phyloP scores from a whole-genome alignment of 1,140 invertebrate genomes.

The Lethrus apterus region DNA sequence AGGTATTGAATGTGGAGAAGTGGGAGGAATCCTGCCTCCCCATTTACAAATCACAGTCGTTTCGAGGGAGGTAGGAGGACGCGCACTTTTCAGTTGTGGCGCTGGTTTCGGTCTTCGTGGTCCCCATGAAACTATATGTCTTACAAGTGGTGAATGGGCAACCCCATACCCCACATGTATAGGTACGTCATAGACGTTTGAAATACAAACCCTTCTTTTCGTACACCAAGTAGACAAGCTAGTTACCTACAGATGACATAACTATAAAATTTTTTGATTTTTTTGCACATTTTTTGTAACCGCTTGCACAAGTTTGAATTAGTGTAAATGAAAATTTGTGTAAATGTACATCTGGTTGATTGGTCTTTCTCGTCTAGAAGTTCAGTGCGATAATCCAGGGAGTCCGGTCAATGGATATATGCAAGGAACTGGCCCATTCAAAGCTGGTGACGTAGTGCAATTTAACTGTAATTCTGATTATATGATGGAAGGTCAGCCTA shows the following conservation, averaged over 20 bases:
- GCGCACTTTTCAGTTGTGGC: constrained; percentile 70
- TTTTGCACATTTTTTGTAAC: no score
- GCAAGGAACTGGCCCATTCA: constrained; percentile 62
- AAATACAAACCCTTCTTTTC: no score
- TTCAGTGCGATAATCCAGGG: constrained; percentile 62
- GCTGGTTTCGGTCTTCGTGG: constrained; percentile 72
- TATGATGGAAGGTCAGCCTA: constrained; percentile 79
- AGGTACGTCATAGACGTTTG: constrained; percentile 52
- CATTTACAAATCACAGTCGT: constrained; percentile 60
- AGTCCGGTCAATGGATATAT: constrained; percentile 69
- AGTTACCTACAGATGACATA: no score
- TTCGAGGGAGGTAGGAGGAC: constrained; percentile 66
- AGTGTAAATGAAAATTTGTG: no score
- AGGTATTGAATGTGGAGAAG: constrained; percentile 70
- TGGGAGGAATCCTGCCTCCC: constrained; percentile 45
- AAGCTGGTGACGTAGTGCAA: constrained; percentile 74
- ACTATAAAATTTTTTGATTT: no score
- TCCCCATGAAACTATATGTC: constrained; percentile 63
- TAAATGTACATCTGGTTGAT: no score
- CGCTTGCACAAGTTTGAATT: no score
- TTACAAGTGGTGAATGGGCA: constrained; percentile 73
- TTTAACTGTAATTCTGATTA: constrained; percentile 81
- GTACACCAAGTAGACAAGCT: no score
- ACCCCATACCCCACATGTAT: constrained; percentile 62
- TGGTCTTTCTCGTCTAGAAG: constrained; percentile 48